Conservation (phyloP, 2,888 invertebrate species). For the Unio delphinus region DNA sequence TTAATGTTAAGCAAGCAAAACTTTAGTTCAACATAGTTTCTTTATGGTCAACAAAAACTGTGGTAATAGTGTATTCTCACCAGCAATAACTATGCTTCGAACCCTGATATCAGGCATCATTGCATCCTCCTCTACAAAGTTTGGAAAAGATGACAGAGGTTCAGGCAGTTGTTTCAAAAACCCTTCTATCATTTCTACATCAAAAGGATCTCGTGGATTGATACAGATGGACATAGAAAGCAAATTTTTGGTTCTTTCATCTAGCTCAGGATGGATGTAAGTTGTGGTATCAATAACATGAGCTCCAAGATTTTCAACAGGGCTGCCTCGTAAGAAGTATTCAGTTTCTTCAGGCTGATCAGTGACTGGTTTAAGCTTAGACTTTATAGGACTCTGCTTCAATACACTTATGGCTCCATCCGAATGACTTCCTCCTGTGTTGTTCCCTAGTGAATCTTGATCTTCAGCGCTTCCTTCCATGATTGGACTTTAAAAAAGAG, state of each 20-base stretch:
- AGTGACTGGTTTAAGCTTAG: not conserved
- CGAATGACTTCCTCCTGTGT: conserved; percentile 25
- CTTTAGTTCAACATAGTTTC: too few species aligned
- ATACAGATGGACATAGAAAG: conserved; percentile 57
- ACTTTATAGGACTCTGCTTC: conserved; percentile 6
- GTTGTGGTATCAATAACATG: conserved; percentile 60
- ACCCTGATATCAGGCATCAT: conserved; percentile 39
- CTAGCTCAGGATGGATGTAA: conserved; percentile 49
- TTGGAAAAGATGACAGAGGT: conserved; percentile 46
- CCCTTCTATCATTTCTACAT: conserved; percentile 78
- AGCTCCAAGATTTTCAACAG: conserved; percentile 17
- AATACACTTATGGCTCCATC: conserved; percentile 14
- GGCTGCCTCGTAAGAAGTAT: not conserved
- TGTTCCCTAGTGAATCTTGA: conserved; percentile 24
- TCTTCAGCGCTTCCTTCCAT: conserved; percentile 65
- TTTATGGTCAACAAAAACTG: too few species aligned
- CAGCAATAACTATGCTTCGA: conserved; percentile 34
- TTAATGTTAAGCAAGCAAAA: too few species aligned
- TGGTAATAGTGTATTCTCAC: conserved; percentile 18
- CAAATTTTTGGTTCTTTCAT: conserved; percentile 43
- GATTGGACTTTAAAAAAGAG: conserved; percentile 54
- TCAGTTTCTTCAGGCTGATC: conserved; percentile 24
- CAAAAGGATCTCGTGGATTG: conserved; percentile 82
- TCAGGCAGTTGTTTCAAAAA: conserved; percentile 77
- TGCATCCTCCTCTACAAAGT: conserved; percentile 40